Base-by-base conservation (phyloP, 2,113 vertebrate genomes). In the Anarrhichthys ocellatus region DNA sequence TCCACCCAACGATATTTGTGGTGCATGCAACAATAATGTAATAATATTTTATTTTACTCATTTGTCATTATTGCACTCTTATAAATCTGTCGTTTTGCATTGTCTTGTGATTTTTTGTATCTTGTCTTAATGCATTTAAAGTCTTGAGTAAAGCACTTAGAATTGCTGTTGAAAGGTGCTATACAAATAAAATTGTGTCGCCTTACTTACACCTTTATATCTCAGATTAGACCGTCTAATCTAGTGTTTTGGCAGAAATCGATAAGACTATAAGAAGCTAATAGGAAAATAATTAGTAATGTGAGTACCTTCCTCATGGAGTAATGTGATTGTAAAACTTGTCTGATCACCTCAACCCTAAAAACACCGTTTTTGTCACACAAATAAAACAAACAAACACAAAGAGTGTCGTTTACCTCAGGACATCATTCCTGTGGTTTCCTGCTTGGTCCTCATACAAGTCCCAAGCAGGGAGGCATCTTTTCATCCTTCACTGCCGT, bases 391-490 rank as follows among this genome's bases (percentile, higher is more conserved):
- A 64, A 62, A 66, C 72, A 82, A 76, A 34, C 46, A 75, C 3
- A 24, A n/a, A 22, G 62, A 56, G 59, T 42, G 61, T 44, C 2
- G 52, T 72, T 68, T 38, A 75, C 70, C 64, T 72, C 48, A n/a
- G 66, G 66, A 63, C 32, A 27, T 38, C 66, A 63, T 67, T 85
- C 50, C 76, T 65, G 73, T 79, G 71, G 44, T 74, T 91, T 85
- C 74, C 90, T 91, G 86, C 20, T 15, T 11, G 13, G 27, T 44
- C 65, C 81, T 73, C 4, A 29, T 17, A 67, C 15, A 58, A 64
- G 27, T 59, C 64, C 48, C 29, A 52, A 42, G 36, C 34, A 14
- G 27, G 40, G 17, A 58, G 80, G 44, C 74, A 75, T 63, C n/a
- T 38, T 70, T 84, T 86, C 68, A 84, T 73, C 72, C 65, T 44